Base-by-base conservation (phyloP, 2,113 vertebrate genomes). In the Callionymus lyra region DNA sequence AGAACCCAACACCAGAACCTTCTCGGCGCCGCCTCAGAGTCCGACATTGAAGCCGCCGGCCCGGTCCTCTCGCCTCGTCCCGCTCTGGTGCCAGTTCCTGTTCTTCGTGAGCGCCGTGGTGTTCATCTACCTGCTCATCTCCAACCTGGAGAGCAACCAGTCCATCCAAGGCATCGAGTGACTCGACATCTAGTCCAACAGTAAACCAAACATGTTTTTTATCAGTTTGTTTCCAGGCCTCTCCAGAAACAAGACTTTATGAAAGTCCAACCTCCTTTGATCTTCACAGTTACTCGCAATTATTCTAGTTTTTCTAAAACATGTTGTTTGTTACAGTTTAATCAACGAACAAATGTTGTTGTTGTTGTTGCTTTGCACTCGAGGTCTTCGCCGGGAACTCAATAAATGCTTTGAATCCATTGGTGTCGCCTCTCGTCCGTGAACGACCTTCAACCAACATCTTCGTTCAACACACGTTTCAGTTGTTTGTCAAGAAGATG, bases 51-150 rank as follows among this genome's bases (percentile, higher is more conserved):
- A n/a, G n/a, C 21, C 4, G 21, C 21, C 21, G 4, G 34, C 44
- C 0, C 34, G 49, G 37, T 79, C 79, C 0, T 47, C 69, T 1
- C 66, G 45, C 2, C 53, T 75, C n/a, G 36, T 85, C 41, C 81
- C 83, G 0, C 33, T 77, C 1, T 86, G 84, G 84, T 17, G 85
- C 16, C 77, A 84, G 72, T 53, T 84, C 3, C 9, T 80, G 41
- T 53, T 83, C 36, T 85, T 86, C 61, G 45, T 83, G 37, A 38
- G 54, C 1, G 16, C 82, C 19, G 74, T 59, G 0, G 53, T 32
- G 32, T 64, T 85, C 44, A 73, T 86, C 16, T 76, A 81, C 56
- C 38, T 83, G 1, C 53, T 85, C 34, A 80, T 83, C 52, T 56
- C 70, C 31, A 81, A 12, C 32, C 82, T 86, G 78, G 84, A 85